Conservation (phyloP, 2,888 invertebrate genomes). For the Lasius fuliginosus region DNA sequence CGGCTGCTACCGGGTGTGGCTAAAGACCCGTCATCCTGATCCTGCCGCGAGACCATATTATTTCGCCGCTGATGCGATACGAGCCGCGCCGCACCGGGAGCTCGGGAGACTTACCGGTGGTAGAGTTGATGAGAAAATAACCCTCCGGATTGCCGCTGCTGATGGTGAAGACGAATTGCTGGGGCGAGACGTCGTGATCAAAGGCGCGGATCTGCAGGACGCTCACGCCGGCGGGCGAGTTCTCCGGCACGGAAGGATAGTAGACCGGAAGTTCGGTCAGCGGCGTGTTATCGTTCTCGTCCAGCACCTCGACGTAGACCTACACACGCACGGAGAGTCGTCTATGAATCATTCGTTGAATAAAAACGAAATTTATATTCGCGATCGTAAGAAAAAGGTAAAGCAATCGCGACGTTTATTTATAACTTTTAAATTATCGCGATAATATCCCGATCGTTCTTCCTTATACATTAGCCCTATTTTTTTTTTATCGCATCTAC, state of each 20-base stretch:
- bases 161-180: slow-evolving; percentile 93
- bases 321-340: slow-evolving; percentile 80
- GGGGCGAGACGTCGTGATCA: slow-evolving; percentile 92
- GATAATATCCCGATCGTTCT: neutral
- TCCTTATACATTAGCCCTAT: neutral
- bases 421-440: neutral
- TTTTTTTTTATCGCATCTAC: neutral
- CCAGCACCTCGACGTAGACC: slow-evolving; percentile 94
- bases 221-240: slow-evolving; percentile 91
- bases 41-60: slow-evolving; percentile 45
- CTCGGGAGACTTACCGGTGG: slow-evolving; percentile 89
- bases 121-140: slow-evolving; percentile 94
- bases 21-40: slow-evolving; percentile 57
- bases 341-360: slow-evolving; percentile 60
- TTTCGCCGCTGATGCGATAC: slow-evolving; percentile 31
- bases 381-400: neutral
- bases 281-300: slow-evolving; percentile 98
- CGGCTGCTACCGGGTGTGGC: slow-evolving; percentile 31
- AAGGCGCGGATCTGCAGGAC: slow-evolving; percentile 92
- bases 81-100: neutral
- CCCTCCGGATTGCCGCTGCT: slow-evolving; percentile 97
- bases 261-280: slow-evolving; percentile 95
- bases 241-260: slow-evolving; percentile 93
- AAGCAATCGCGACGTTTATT: neutral
- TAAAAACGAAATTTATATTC: slow-evolving; percentile 13